Percentiles rank a stretch among this genome's conserved stretches.
These are phyloP conservation scores for Ophion obscuratus DNA, from an alignment of 2,888 invertebrate genomes.

Conservation along the genomic window DNA sequence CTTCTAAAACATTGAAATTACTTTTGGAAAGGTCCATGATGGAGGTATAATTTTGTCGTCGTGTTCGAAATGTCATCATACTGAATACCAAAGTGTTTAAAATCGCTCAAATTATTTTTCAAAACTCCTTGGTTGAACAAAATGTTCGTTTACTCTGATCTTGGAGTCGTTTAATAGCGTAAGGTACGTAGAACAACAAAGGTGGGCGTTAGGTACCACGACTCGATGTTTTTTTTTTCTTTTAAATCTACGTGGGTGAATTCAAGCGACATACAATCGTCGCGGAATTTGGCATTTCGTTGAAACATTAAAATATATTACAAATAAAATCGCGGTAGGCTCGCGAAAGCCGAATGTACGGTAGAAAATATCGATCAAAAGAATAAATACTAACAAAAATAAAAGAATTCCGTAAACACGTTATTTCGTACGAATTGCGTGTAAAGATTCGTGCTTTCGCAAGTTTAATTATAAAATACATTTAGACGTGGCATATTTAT, in stretches of 20 bases:
- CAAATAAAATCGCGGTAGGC: conserved; percentile 18
- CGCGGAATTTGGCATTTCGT: conserved; percentile 22
- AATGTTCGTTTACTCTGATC: too few relatives aligned
- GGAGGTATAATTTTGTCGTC: too few relatives aligned
- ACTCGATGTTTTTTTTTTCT: not conserved
- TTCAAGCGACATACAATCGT: not conserved
- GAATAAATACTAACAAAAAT: conserved; percentile 20
- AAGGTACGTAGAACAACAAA: too few relatives aligned
- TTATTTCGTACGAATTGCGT: not conserved
- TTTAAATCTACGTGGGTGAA: not conserved
- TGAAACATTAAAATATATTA: not conserved
- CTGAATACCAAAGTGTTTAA: too few relatives aligned
- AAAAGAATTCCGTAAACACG: conserved; percentile 6
- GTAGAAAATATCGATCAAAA: conserved; percentile 32
- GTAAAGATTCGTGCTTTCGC: not conserved
- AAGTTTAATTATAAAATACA: conserved; percentile 31
- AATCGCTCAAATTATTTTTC: too few relatives aligned
- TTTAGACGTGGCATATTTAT: conserved; percentile 6
- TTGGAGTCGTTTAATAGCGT: too few relatives aligned
- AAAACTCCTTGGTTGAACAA: too few relatives aligned
- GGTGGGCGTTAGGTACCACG: too few relatives aligned
- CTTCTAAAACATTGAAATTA: too few relatives aligned
- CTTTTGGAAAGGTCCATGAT: too few relatives aligned
- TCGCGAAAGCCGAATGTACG: conserved; percentile 36
- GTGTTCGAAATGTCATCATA: too few relatives aligned